Percentiles rank a stretch among this genome's conserved stretches.
Evolutionary conservation across 2,888 invertebrate species (phyloP).

Genomic region (Cephus pygmeus): DNA sequence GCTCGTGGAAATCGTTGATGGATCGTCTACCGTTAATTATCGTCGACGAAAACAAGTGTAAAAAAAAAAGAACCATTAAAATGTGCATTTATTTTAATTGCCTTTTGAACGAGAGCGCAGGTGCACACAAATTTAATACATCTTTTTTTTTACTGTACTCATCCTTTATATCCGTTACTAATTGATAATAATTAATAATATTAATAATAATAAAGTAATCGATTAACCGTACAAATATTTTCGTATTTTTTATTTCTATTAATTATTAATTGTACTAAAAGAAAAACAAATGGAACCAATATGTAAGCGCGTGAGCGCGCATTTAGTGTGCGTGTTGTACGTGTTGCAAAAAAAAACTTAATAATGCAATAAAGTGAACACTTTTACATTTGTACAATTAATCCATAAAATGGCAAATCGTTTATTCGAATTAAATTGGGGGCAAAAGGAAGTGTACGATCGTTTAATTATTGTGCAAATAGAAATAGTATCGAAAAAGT

Average conservation of each 20-base stretch:
- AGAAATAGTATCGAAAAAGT: neutral
- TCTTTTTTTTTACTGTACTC: conserved; percentile 1
- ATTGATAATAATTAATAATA: conserved; percentile 10
- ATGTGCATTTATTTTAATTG: conserved; percentile 5
- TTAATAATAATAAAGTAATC: conserved; percentile 9
- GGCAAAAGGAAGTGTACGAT: neutral
- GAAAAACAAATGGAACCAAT: neutral
- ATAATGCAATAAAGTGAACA: neutral
- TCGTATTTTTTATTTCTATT: conserved; percentile 14
- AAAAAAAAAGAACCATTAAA: neutral
- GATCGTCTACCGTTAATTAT: neutral
- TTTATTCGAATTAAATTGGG: neutral
- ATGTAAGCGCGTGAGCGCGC: neutral
- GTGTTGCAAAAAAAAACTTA: neutral
- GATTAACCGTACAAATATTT: conserved; percentile 17
- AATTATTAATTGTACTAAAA: conserved; percentile 1
- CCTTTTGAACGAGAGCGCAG: neutral
- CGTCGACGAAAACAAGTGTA: neutral
- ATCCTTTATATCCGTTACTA: conserved; percentile 7
- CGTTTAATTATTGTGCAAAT: neutral
- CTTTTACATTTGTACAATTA: neutral
- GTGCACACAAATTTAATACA: neutral
- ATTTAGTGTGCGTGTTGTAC: neutral
- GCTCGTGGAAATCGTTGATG: neutral
- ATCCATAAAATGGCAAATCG: neutral